Evolutionary conservation across 2,888 invertebrate species (phyloP).

Genomic region (Ethmia dodecea): DNA sequence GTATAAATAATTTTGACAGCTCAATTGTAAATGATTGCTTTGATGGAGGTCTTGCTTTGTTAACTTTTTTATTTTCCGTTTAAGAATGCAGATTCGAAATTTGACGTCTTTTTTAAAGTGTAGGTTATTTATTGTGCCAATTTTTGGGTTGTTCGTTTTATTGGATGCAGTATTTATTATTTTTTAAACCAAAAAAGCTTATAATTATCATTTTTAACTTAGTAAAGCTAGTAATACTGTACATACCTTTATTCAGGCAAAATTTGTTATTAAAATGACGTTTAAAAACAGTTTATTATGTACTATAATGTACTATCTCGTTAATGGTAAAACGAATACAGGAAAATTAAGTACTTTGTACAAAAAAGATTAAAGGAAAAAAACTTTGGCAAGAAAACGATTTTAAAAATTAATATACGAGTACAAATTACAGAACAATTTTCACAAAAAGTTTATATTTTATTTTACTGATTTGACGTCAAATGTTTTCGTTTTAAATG

Average conservation of each 20-base stretch:
- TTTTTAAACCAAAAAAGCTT: conserved; percentile 27
- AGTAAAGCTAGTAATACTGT: conserved; percentile 77
- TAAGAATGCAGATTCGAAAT: conserved; percentile 1
- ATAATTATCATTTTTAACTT: conserved; percentile 45
- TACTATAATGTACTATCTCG: background rate
- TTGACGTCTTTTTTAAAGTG: conserved; percentile 3
- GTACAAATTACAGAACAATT: background rate
- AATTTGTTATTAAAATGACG: conserved; percentile 11
- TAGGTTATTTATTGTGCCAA: background rate
- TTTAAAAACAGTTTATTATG: conserved; percentile 2
- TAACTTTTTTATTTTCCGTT: conserved; percentile 4
- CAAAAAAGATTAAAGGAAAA: conserved; percentile 29
- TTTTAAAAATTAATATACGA: conserved; percentile 9
- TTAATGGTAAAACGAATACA: conserved; percentile 4
- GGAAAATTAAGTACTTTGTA: conserved; percentile 45
- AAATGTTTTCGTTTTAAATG: conserved; percentile 25
- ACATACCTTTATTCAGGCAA: conserved; percentile 63
- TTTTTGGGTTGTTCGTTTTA: background rate
- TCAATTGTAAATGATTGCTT: conserved; percentile 52
- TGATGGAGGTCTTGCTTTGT: conserved; percentile 20
- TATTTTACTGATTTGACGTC: conserved; percentile 3
- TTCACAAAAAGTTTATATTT: background rate
- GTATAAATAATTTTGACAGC: conserved; percentile 51
- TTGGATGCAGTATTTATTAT: background rate
- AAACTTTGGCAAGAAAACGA: conserved; percentile 65